A percentile compares a stretch with the other conserved stretches of the same genome.
Evolutionary conservation across 2,797 vertebrate genomes (phyloP).

Genomic region (Alectoris magna): DNA sequence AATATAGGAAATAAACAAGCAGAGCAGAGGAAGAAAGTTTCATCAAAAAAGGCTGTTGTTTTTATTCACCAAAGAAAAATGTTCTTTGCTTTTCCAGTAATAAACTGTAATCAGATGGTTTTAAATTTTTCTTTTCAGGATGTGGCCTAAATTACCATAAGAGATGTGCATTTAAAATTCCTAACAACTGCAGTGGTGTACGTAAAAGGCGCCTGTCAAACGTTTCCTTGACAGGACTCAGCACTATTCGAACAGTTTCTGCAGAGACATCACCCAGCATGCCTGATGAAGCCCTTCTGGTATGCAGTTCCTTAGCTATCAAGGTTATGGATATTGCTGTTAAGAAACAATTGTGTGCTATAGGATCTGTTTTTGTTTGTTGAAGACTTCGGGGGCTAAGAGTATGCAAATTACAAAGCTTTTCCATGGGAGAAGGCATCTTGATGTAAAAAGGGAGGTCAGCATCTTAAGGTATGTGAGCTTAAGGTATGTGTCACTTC

Average conservation of each 20-base stretch:
- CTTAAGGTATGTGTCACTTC: constrained; percentile 28
- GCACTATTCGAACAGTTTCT: constrained; percentile 84
- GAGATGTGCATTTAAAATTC: constrained; percentile 98
- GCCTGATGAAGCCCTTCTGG: constrained; percentile 89
- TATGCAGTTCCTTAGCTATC: constrained; percentile 72
- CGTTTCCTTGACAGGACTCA: constrained; percentile 90
- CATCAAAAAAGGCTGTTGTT: background rate
- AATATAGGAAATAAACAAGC: background rate
- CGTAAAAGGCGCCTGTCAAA: constrained; percentile 92
- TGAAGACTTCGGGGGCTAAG: background rate
- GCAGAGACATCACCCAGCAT: constrained; percentile 85
- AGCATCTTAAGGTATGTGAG: background rate
- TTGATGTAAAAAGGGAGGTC: background rate
- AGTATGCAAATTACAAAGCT: background rate
- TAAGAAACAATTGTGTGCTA: background rate
- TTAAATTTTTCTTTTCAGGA: constrained; percentile 80
- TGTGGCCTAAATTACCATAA: constrained; percentile 98
- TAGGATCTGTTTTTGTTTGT: constrained; percentile 15
- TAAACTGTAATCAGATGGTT: background rate
- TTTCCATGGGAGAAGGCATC: background rate
- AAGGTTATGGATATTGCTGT: background rate
- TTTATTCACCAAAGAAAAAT: background rate
- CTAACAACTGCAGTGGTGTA: constrained; percentile 96
- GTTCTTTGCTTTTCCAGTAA: background rate
- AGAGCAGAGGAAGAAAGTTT: background rate